Evolutionary conservation across 1,140 invertebrate species (phyloP).

Genomic region (Camponotus pennsylvanicus): DNA sequence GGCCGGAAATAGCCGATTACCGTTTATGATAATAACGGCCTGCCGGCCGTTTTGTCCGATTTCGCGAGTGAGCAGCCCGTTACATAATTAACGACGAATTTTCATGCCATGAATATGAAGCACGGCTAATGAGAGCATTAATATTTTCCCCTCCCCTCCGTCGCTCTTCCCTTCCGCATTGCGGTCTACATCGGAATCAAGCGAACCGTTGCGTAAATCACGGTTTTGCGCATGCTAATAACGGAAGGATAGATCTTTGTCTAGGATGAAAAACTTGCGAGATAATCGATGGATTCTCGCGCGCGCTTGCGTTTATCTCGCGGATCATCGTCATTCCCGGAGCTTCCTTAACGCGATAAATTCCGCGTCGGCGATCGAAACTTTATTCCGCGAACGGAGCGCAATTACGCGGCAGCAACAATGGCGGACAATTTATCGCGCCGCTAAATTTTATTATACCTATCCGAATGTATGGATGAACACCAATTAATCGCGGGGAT

Average conservation of each 20-base stretch:
- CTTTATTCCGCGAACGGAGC: slow-evolving; percentile 8
- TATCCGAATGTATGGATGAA: slow-evolving; percentile 45
- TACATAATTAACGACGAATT: slow-evolving; percentile 77
- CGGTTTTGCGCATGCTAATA: neutral
- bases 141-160: slow-evolving; percentile 58
- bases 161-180: neutral
- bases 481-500: slow-evolving; percentile 54
- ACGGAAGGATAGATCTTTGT: neutral
- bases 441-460: slow-evolving; percentile 53
- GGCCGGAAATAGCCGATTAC: slow-evolving; percentile 51
- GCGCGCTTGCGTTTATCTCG: neutral
- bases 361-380: slow-evolving; percentile 11
- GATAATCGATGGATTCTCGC: neutral
- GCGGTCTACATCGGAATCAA: slow-evolving; percentile 6
- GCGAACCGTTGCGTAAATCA: neutral
- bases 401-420: slow-evolving; percentile 40
- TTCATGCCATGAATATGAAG: slow-evolving; percentile 75
- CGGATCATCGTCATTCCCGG: neutral
- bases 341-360: slow-evolving; percentile 31
- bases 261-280: neutral
- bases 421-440: slow-evolving; percentile 36
- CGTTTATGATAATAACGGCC: slow-evolving; percentile 66
- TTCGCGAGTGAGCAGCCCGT: slow-evolving; percentile 43
- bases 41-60: slow-evolving; percentile 45
- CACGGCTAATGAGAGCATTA: slow-evolving; percentile 77